Evolutionary conservation across 2,797 vertebrate species (phyloP).

Genomic region (Cichlasoma orientale): DNA sequence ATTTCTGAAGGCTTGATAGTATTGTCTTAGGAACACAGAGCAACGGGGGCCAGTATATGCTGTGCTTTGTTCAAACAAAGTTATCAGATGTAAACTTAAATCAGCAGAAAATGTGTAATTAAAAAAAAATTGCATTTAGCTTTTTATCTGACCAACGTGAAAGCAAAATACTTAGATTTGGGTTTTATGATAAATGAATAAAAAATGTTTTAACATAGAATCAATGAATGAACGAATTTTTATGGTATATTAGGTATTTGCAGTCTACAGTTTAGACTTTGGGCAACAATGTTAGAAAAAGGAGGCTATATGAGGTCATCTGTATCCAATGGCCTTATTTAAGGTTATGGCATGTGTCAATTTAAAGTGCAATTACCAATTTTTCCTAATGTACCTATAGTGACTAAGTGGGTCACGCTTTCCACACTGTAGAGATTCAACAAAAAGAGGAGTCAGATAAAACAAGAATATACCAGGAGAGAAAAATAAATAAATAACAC

Average conservation of each 20-base stretch:
- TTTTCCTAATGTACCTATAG: background rate
- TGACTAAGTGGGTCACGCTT: background rate
- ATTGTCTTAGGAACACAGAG: background rate
- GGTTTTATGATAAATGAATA: background rate
- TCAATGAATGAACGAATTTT: background rate
- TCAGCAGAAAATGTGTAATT: background rate
- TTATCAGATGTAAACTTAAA: rapidly evolving
- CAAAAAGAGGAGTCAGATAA: too few relatives aligned
- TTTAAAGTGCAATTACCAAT: background rate
- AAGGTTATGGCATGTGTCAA: slow-evolving; percentile 9
- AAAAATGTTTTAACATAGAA: too few relatives aligned
- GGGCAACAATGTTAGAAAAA: background rate
- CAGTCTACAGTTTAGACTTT: background rate
- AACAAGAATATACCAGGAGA: too few relatives aligned
- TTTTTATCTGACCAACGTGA: background rate
- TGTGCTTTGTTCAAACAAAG: background rate
- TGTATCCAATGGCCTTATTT: background rate
- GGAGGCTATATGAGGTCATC: background rate
- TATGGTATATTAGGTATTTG: background rate
- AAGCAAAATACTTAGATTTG: background rate
- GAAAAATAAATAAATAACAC: too few relatives aligned
- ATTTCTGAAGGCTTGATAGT: too few relatives aligned
- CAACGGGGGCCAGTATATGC: rapidly evolving
- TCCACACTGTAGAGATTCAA: too few relatives aligned
- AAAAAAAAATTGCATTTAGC: background rate